Evolutionary conservation across 2,888 invertebrate genomes (phyloP), one percentile per base, ranked within the genome.

Genomic region (Andrena bucephala): DNA sequence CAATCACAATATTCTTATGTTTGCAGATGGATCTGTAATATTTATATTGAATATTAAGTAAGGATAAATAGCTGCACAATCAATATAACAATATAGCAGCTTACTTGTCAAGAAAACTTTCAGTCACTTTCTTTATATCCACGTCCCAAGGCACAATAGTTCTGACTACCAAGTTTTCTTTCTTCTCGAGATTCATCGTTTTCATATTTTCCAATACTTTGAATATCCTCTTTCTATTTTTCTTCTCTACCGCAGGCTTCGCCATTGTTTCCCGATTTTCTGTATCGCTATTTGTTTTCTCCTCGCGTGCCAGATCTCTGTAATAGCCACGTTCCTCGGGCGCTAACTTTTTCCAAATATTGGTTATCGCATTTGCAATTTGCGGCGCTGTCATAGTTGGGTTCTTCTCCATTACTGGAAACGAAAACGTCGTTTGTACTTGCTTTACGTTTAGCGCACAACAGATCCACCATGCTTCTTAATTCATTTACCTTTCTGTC

Each of bases 241-340:
- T 90, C 20, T 89, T 52, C 29, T 77, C 72, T 16, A 77, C 48
- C 33, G 72, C 73, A 2, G 70, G n/a, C 57, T 84, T 84, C 36
- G 59, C 24, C 68, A 70, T 86, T 70, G 63, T 77, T 8, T 85
- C 62, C 48, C 20, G 13, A 59, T 82, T 74, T 54, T 57, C 24
- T 68, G 6, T 27, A 2, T 29, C 52, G n/a, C 16, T 48, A 24
- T 81, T 54, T 5, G 67, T 70, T 33, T 81, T 59, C 59, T 88
- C 83, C 65, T 90, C 54, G 2, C 84, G 78, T 5, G 85, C 84
- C 10, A 87, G 66, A 66, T 91, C 90, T 31, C 85, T 83, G 84
- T 94, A 94, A 80, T 89, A 90, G 20, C 92, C 92, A 69, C 93
- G 94, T 77, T 94, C 94, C 52, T 93, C 93, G 2, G 91, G 84